Evolutionary conservation across 1,140 invertebrate species (phyloP).

Genomic region (Latrodectus geometricus): DNA sequence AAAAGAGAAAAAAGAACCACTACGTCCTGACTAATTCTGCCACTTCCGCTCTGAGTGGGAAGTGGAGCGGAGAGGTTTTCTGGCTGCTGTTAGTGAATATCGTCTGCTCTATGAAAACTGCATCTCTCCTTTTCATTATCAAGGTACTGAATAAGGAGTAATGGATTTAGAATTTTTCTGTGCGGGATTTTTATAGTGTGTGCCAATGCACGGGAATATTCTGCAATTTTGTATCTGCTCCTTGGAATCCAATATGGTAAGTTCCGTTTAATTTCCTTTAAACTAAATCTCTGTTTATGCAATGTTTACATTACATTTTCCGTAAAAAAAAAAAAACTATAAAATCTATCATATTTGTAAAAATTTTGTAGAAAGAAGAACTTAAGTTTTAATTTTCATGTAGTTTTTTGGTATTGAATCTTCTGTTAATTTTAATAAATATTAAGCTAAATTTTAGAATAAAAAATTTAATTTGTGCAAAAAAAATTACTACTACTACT

Average conservation of each 20-base stretch:
- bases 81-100: constrained; percentile 20
- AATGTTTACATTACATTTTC: too few species aligned
- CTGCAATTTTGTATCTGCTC: constrained; percentile 23
- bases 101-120: constrained; percentile 20
- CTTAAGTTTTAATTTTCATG: too few species aligned
- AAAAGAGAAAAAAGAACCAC: constrained; percentile 25
- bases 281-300: too few species aligned
- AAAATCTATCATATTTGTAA: too few species aligned
- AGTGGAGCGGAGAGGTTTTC: constrained; percentile 44
- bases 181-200: not conserved
- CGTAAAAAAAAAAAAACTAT: too few species aligned
- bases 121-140: not conserved
- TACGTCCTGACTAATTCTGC: constrained; percentile 49
- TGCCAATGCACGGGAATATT: constrained; percentile 16
- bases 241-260: constrained; percentile 25
- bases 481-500: too few species aligned
- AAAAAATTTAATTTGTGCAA: too few species aligned
- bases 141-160: not conserved
- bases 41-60: constrained; percentile 36
- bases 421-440: too few species aligned
- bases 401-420: too few species aligned
- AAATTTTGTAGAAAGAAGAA: too few species aligned
- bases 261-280: not conserved
- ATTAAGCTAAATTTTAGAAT: too few species aligned
- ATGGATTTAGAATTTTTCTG: not conserved